These are phyloP conservation scores for Melanostigma gelatinosum DNA, from an alignment of 2,113 vertebrate species.

Conservation along the genomic window DNA sequence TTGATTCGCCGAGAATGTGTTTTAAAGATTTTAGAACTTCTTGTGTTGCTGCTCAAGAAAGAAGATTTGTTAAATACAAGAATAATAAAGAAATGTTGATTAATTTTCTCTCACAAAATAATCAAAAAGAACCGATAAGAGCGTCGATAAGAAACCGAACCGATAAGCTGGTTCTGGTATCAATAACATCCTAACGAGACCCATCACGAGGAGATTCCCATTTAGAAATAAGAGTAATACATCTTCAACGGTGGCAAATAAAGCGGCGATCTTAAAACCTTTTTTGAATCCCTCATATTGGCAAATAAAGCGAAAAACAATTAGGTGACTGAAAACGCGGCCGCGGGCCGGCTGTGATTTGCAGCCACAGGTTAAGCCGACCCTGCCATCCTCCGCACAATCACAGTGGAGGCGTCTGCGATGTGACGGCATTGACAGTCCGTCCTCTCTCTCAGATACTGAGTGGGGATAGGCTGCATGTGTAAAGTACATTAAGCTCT, in stretches of 20 bases:
- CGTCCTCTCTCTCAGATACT: slow-evolving; percentile 51
- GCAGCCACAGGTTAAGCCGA: slow-evolving; percentile 56
- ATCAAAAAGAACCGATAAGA: too few relatives aligned
- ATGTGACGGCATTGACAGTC: slow-evolving; percentile 48
- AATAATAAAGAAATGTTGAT: too few relatives aligned
- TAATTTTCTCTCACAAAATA: too few relatives aligned
- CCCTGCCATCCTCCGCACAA: slow-evolving; percentile 38
- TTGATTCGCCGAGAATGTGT: too few relatives aligned
- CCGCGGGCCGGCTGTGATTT: not conserved
- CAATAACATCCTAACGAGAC: too few relatives aligned
- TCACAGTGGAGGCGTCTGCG: slow-evolving; percentile 14
- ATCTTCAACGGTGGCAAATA: not conserved
- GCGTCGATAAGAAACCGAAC: too few relatives aligned
- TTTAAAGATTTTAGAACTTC: too few relatives aligned
- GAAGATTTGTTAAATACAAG: too few relatives aligned
- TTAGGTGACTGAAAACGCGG: not conserved
- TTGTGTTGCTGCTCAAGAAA: too few relatives aligned
- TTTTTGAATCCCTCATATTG: not conserved
- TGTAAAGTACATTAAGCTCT: slow-evolving; percentile 75
- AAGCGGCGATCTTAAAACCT: not conserved
- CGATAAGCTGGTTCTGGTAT: too few relatives aligned
- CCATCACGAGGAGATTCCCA: not conserved
- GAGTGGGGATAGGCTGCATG: slow-evolving; percentile 59
- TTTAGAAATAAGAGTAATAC: not conserved
- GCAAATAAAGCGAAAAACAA: not conserved